Percentiles rank a stretch among this genome's conserved stretches.
These are phyloP conservation scores for Trichosurus vulpecula DNA, from an alignment of 2,797 vertebrate species.

Conservation along the genomic window DNA sequence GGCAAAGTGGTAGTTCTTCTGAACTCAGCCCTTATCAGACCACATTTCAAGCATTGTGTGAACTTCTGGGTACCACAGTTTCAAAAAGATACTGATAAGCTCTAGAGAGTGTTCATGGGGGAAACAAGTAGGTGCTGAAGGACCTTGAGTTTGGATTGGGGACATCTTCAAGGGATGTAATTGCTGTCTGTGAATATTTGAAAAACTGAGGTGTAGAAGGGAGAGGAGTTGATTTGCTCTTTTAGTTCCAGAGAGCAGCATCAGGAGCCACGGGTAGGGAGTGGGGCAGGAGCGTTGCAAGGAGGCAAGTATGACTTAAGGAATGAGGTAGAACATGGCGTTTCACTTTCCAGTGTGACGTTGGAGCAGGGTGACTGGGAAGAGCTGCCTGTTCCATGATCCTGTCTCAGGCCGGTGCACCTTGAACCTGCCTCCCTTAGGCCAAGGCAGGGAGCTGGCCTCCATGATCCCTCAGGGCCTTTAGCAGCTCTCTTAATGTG, in stretches of 20 bases:
- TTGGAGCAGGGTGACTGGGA: not conserved
- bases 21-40: not conserved
- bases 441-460: not conserved
- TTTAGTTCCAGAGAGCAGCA: no score
- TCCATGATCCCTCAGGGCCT: not conserved
- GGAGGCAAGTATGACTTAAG: not conserved
- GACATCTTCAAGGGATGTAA: not conserved
- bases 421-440: not conserved
- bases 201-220: not conserved
- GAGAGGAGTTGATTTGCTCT: not conserved
- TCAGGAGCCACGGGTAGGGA: no score
- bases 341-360: no score
- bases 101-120: not conserved
- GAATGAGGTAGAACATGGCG: no score
- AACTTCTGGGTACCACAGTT: no score
- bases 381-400: not conserved
- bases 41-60: not conserved
- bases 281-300: no score
- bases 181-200: not conserved
- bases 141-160: not conserved
- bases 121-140: not conserved
- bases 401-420: no score
- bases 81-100: no score
- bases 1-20: not conserved
- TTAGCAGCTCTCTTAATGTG: no score